phyloP scores from a whole-genome alignment of 2,113 vertebrate genomes.

The Atherinomorus stipes region DNA sequence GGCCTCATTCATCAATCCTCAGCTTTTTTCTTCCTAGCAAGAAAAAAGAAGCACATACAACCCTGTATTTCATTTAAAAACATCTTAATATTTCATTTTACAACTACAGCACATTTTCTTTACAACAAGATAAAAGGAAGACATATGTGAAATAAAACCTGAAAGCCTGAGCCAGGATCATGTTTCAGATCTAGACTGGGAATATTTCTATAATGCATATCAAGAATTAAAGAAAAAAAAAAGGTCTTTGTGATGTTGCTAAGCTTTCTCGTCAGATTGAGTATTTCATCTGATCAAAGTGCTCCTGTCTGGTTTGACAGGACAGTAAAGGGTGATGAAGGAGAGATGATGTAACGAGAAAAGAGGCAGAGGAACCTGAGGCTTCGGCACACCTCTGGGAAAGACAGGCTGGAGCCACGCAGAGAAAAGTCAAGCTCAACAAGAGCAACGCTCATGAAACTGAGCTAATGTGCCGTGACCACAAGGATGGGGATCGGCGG shows the following conservation, averaged over 20 bases:
- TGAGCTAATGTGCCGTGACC: constrained; percentile 64
- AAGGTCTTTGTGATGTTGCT: neutral
- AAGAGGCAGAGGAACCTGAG: constrained; percentile 12
- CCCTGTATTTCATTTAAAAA: no score
- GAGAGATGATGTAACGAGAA: constrained; percentile 8
- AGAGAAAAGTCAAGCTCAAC: constrained; percentile 41
- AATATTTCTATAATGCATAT: no score
- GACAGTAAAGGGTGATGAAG: constrained; percentile 1
- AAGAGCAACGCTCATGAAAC: constrained; percentile 50
- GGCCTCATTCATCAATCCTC: no score
- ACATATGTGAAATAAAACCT: no score
- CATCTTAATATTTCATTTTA: no score
- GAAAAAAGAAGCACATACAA: no score
- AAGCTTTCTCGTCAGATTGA: neutral
- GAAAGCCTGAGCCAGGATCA: no score
- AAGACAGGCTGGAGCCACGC: neutral
- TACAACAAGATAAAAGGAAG: no score
- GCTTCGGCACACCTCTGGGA: constrained; percentile 20
- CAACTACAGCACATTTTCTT: no score
- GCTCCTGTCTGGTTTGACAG: constrained; percentile 4
- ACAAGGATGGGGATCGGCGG: neutral
- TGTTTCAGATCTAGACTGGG: no score
- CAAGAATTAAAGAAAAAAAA: no score
- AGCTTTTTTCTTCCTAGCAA: no score
- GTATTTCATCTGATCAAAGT: constrained; percentile 2